Evolutionary conservation across 2,113 vertebrate genomes (phyloP).

Genomic region (Leuciscus idus): DNA sequence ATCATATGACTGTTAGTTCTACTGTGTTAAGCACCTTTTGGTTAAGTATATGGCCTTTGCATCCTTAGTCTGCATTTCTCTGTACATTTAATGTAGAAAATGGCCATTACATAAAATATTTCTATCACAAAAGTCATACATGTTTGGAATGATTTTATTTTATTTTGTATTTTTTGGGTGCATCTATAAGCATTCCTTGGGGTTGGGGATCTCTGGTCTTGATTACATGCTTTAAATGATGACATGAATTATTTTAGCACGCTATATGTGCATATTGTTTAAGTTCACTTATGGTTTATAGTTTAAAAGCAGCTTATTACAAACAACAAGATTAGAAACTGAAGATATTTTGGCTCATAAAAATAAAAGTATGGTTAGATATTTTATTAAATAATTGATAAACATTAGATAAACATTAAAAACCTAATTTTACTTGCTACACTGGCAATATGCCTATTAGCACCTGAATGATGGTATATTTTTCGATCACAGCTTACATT

Average conservation of each 20-base stretch:
- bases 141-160: not conserved
- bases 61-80: too few relatives aligned
- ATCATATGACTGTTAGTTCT: too few relatives aligned
- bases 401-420: not conserved
- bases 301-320: not conserved
- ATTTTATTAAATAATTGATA: not conserved
- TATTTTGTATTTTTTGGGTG: not conserved
- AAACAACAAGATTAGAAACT: not conserved
- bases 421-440: conserved; percentile 4
- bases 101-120: too few relatives aligned
- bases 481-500: conserved; percentile 25
- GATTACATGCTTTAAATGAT: not conserved
- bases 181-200: not conserved
- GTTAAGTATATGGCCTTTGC: too few relatives aligned
- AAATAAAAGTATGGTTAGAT: not conserved
- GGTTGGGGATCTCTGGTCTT: not conserved
- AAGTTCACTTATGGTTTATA: not conserved
- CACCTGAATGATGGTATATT: not conserved
- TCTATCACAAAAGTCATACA: too few relatives aligned
- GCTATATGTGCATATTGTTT: too few relatives aligned
- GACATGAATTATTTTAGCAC: not conserved
- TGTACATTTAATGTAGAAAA: too few relatives aligned
- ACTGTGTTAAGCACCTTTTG: too few relatives aligned
- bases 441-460: not conserved
- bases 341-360: not conserved